Evolutionary conservation across 2,797 vertebrate genomes (phyloP).

Genomic region (Oryzias sinensis): DNA sequence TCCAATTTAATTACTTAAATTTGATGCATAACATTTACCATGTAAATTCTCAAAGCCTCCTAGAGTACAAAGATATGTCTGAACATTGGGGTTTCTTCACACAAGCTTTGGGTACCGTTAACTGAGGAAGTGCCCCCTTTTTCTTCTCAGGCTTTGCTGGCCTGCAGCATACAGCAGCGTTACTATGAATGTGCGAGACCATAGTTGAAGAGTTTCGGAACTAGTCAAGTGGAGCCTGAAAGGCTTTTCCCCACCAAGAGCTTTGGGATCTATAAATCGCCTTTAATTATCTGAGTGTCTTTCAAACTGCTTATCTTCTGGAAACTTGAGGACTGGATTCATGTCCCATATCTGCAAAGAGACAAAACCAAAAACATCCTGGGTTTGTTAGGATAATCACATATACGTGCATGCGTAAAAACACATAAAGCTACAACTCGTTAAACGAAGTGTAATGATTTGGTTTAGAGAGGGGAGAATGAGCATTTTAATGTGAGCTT

Average conservation of each 20-base stretch:
- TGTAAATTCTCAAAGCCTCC: conserved; percentile 9
- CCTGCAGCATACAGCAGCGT: conserved; percentile 18
- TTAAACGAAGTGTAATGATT: too few species aligned
- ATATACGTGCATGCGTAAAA: too few species aligned
- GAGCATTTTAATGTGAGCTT: too few species aligned
- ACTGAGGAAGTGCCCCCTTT: conserved; percentile 3
- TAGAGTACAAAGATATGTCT: conserved; percentile 1
- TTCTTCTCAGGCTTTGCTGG: conserved; percentile 24
- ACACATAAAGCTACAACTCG: too few species aligned
- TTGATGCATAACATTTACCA: conserved; percentile 8
- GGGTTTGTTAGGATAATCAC: too few species aligned
- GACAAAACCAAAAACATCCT: neutral
- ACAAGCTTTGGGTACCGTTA: conserved; percentile 17
- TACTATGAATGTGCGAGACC: conserved; percentile 16
- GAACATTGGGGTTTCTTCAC: conserved; percentile 3
- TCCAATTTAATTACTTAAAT: conserved; percentile 33
- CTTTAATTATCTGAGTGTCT: conserved; percentile 17
- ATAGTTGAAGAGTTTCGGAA: conserved; percentile 32
- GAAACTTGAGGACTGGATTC: conserved; percentile 75
- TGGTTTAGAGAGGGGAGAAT: too few species aligned
- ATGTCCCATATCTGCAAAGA: conserved; percentile 93
- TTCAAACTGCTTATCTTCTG: too few species aligned
- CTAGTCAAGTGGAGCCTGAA: conserved; percentile 10
- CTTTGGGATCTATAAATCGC: neutral
- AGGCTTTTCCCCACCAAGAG: conserved; percentile 15